These are phyloP conservation scores for Polyommatus icarus DNA, from an alignment of 2,888 invertebrate genomes.

Conservation along the genomic window DNA sequence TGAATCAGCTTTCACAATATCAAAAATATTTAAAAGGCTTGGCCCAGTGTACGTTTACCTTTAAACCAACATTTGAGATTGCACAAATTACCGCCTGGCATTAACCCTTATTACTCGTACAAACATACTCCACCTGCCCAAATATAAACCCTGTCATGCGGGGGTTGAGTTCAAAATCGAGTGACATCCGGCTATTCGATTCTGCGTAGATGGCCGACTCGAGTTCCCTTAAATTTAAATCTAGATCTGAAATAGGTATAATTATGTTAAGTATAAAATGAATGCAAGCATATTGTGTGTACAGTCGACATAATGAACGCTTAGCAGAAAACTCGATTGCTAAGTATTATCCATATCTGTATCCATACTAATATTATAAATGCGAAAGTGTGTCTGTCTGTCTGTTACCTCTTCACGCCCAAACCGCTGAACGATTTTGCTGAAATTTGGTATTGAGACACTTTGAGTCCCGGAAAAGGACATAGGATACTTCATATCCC, in stretches of 20 bases:
- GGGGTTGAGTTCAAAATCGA: constrained; percentile 36
- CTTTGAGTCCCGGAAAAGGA: too few relatives aligned
- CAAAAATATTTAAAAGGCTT: constrained; percentile 24
- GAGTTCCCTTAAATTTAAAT: constrained; percentile 19
- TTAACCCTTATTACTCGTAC: constrained; percentile 70
- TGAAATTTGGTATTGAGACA: too few relatives aligned
- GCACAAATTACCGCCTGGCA: constrained; percentile 69
- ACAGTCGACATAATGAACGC: not conserved
- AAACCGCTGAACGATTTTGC: too few relatives aligned
- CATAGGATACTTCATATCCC: too few relatives aligned
- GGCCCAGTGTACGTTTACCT: constrained; percentile 41
- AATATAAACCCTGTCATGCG: constrained; percentile 29
- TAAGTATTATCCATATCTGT: too few relatives aligned
- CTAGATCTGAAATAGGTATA: constrained; percentile 7
- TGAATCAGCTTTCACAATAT: too few relatives aligned
- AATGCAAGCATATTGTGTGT: constrained; percentile 16
- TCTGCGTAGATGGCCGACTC: constrained; percentile 25
- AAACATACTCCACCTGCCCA: constrained; percentile 44
- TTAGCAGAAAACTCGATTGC: not conserved
- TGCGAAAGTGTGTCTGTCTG: too few relatives aligned
- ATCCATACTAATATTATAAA: too few relatives aligned
- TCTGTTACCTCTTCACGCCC: too few relatives aligned
- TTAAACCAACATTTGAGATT: constrained; percentile 74
- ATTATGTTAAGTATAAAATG: constrained; percentile 11
- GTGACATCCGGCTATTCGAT: not conserved